Percentiles rank a stretch among this genome's conserved stretches.
Conservation (phyloP, 1,140 invertebrate genomes). For the Diuraphis noxia region DNA sequence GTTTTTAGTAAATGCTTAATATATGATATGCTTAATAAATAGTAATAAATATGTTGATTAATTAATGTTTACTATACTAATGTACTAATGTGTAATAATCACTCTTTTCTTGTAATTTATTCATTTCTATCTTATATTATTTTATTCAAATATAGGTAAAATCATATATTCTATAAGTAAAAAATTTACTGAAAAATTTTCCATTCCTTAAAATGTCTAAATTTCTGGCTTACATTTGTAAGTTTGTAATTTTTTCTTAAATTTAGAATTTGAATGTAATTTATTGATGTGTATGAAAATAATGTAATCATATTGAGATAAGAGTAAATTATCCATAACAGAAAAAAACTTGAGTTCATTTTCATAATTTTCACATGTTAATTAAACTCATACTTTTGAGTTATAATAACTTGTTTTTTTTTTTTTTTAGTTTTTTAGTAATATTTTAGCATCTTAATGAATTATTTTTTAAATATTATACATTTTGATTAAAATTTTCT, state of each 20-base stretch:
- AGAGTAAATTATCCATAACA: not conserved
- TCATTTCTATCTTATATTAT: too few relatives aligned
- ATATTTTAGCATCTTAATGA: not conserved
- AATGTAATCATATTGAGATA: not conserved
- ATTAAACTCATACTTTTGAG: not conserved
- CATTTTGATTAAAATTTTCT: not conserved
- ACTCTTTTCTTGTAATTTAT: too few relatives aligned
- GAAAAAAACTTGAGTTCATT: not conserved
- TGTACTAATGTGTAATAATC: too few relatives aligned
- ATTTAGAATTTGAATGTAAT: not conserved
- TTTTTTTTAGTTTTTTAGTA: not conserved
- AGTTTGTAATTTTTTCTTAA: not conserved
- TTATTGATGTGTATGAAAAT: not conserved
- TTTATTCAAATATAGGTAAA: too few relatives aligned
- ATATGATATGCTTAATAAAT: too few relatives aligned
- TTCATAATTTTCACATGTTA: too few relatives aligned
- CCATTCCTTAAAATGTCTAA: not conserved
- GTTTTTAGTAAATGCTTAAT: too few relatives aligned
- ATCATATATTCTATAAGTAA: too few relatives aligned
- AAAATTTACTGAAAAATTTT: not conserved
- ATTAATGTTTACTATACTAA: too few relatives aligned
- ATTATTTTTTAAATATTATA: not conserved
- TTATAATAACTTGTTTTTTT: not conserved
- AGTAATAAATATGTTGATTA: too few relatives aligned
- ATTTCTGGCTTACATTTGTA: not conserved